Evolutionary conservation across 53 echinoderm and acorn worm species (phyloP).

Genomic region (Henricia sp.): DNA sequence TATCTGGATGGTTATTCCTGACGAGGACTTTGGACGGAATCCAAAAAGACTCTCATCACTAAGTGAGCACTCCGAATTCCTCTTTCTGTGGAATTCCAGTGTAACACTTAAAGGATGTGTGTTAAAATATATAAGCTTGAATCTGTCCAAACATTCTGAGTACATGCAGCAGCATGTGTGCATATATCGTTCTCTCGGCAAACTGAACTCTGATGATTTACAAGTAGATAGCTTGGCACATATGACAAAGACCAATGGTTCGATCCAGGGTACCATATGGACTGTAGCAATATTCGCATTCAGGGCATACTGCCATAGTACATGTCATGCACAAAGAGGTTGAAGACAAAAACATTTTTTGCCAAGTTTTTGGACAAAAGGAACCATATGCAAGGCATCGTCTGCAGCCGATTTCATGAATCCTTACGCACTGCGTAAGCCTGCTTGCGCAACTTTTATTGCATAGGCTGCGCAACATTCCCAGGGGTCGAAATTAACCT

Average conservation of each 20-base stretch:
- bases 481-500: no score
- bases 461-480: no score
- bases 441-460: no score
- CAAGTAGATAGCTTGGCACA: not conserved
- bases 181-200: conserved; percentile 40
- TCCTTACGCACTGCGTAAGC: no score
- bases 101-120: not conserved
- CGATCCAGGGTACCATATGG: conserved; percentile 8
- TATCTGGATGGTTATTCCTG: conserved; percentile 1
- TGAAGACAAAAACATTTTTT: no score
- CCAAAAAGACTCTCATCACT: conserved; percentile 12
- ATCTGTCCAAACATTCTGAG: conserved; percentile 53
- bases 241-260: not conserved
- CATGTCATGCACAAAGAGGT: no score
- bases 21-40: conserved; percentile 23
- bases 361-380: no score
- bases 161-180: no score
- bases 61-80: conserved; percentile 29
- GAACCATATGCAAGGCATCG: no score
- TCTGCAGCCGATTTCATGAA: no score
- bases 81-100: not conserved
- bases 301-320: no score
- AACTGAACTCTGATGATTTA: conserved; percentile 44
- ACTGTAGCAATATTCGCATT: no score
- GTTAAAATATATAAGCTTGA: not conserved